phyloP scores from a whole-genome alignment of 2,797 vertebrate species.

The Takifugu ocellatus region DNA sequence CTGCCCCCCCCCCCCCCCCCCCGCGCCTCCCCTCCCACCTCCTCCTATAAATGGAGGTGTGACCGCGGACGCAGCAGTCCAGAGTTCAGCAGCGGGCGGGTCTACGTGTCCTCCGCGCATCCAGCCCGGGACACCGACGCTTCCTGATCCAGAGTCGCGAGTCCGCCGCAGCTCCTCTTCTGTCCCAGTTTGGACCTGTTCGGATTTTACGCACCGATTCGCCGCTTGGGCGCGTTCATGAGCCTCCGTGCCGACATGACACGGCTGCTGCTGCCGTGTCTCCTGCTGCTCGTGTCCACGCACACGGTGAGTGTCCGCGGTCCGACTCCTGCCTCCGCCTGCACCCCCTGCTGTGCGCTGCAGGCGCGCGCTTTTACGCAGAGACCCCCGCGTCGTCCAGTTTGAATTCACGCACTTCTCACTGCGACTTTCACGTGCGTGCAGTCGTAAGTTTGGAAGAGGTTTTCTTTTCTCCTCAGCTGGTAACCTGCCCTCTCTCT shows the following conservation, averaged over 20 bases:
- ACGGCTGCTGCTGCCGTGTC: slow-evolving; percentile 49
- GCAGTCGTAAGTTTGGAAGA: too few relatives aligned
- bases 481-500: background rate
- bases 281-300: slow-evolving; percentile 58
- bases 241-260: slow-evolving; percentile 55
- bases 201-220: slow-evolving; percentile 6
- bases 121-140: background rate
- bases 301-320: slow-evolving; percentile 64
- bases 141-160: too few relatives aligned
- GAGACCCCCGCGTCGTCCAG: background rate
- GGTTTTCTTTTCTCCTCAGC: background rate
- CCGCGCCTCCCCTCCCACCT: background rate
- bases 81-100: slow-evolving; percentile 39
- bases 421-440: too few relatives aligned
- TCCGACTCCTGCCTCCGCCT: too few relatives aligned
- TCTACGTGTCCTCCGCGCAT: background rate
- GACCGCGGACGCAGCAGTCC: slow-evolving; percentile 24
- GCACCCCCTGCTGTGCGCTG: background rate
- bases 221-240: background rate
- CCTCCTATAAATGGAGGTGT: slow-evolving; percentile 13
- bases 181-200: background rate
- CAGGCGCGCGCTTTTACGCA: slow-evolving; percentile 41
- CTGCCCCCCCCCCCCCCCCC: background rate
- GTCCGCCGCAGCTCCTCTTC: background rate
- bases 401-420: too few relatives aligned